Evolutionary conservation across 2,113 vertebrate genomes (phyloP).

Genomic region (Brachypodius melanocephalos): DNA sequence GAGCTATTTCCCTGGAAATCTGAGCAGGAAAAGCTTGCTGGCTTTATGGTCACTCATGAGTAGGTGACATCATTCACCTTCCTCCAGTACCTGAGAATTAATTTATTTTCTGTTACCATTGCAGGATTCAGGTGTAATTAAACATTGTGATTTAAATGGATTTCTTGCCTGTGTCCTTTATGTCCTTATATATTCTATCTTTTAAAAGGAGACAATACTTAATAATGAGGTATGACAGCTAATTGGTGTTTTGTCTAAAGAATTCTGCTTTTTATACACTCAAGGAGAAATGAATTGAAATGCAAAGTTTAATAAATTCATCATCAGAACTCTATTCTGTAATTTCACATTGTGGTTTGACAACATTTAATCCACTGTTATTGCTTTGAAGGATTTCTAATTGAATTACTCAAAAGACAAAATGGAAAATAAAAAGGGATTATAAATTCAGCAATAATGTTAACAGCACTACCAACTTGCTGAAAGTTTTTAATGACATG

Average conservation of each 20-base stretch:
- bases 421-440: constrained; percentile 50
- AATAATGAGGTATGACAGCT: not conserved
- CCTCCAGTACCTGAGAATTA: not conserved
- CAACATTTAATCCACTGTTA: constrained; percentile 68
- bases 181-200: not conserved
- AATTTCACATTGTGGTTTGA: constrained; percentile 43
- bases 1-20: not conserved
- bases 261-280: not conserved
- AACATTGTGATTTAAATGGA: not conserved
- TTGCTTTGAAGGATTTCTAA: constrained; percentile 69
- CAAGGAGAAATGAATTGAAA: constrained; percentile 46
- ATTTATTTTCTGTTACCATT: not conserved
- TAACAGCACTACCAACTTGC: constrained; percentile 30
- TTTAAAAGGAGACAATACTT: not conserved
- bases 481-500: constrained; percentile 52
- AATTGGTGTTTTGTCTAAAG: constrained; percentile 33
- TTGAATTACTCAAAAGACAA: constrained; percentile 70
- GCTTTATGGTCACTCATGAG: not conserved
- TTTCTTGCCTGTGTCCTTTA: not conserved
- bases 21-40: not conserved
- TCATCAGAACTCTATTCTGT: constrained; percentile 49
- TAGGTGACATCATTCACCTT: not conserved
- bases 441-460: constrained; percentile 29
- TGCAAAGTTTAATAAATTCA: constrained; percentile 50
- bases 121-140: not conserved